A percentile compares a stretch with the other conserved stretches of the same genome.
Evolutionary conservation across 1,140 invertebrate species (phyloP).

Genomic region (Colletes latitarsis): DNA sequence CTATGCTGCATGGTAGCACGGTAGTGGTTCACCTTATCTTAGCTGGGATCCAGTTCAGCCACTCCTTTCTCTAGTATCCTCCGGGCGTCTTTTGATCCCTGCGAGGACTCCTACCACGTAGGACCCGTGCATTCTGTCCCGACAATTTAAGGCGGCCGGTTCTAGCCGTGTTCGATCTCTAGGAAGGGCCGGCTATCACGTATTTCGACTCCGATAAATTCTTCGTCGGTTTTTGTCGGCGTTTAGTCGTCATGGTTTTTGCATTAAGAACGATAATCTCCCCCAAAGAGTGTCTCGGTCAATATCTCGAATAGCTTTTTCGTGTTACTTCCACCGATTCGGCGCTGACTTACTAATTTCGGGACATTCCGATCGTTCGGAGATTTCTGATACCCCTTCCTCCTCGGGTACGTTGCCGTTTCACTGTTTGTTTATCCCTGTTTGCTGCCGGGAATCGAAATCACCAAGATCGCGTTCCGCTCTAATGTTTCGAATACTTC

Average conservation of each 20-base stretch:
- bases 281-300: not conserved
- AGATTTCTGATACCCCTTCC: constrained; percentile 6
- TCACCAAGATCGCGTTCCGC: too few species aligned
- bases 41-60: constrained; percentile 67
- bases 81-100: constrained; percentile 71
- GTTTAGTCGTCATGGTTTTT: constrained; percentile 16
- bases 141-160: constrained; percentile 49
- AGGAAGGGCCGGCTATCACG: constrained; percentile 33
- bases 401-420: not conserved
- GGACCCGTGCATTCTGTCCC: constrained; percentile 22
- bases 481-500: too few species aligned
- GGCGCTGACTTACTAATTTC: constrained; percentile 58
- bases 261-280: constrained; percentile 48
- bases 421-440: not conserved
- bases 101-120: constrained; percentile 58
- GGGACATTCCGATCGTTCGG: constrained; percentile 29
- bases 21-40: constrained; percentile 72
- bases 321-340: constrained; percentile 38
- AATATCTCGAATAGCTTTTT: constrained; percentile 57
- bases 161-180: constrained; percentile 28
- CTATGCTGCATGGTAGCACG: constrained; percentile 64
- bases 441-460: too few species aligned
- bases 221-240: constrained; percentile 41
- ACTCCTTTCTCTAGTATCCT: constrained; percentile 72
- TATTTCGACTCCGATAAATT: constrained; percentile 53